These are phyloP conservation scores for Chelon labrosus DNA, from an alignment of 2,797 vertebrate genomes.

Conservation along the genomic window DNA sequence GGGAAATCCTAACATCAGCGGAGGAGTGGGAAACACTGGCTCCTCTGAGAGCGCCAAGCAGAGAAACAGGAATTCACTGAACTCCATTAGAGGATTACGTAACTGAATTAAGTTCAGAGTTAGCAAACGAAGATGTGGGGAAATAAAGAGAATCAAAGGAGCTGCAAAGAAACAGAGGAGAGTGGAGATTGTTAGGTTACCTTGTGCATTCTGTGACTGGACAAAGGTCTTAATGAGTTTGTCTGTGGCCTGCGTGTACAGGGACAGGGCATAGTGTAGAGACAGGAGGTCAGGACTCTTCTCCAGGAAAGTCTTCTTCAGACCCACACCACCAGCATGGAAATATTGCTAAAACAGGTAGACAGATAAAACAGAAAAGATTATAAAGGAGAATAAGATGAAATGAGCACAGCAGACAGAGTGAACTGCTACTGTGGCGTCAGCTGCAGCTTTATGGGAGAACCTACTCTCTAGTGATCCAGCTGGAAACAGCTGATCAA, in stretches of 20 bases:
- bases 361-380: not conserved
- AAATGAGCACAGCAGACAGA: not conserved
- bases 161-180: not conserved
- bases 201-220: conserved; percentile 95
- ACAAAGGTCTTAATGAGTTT: conserved; percentile 98
- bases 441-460: not conserved
- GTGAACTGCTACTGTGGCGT: not conserved
- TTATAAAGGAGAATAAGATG: not conserved
- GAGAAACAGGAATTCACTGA: not conserved
- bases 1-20: conserved; percentile 40
- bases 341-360: conserved; percentile 93
- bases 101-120: conserved; percentile 7
- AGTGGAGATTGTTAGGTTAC: conserved; percentile 75
- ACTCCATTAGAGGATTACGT: conserved; percentile 22
- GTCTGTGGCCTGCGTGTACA: conserved; percentile 98
- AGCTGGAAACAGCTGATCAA: not conserved
- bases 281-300: conserved; percentile 97
- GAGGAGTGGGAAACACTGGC: conserved; percentile 15
- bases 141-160: conserved; percentile 17
- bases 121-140: conserved; percentile 18
- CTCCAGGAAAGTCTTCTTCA: conserved; percentile 99
- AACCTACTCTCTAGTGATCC: too few relatives aligned
- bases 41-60: conserved; percentile 4
- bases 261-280: conserved; percentile 95
- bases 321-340: conserved; percentile 96